Base-by-base conservation (phyloP, 2,888 invertebrate genomes). In the Phrixothrix hirtus region DNA sequence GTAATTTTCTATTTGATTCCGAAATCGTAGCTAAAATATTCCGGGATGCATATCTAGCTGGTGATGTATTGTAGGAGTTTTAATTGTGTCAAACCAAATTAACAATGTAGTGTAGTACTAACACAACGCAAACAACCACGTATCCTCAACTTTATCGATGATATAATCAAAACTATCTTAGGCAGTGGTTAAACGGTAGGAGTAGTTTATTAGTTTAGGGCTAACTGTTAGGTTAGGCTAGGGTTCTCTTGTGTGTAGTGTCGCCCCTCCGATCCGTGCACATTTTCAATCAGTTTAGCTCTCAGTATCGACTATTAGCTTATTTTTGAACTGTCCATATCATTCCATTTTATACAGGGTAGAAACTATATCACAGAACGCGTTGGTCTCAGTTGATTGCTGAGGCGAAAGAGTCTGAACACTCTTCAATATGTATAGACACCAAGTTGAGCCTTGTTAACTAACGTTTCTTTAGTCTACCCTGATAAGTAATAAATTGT, bases 201-300 rank as follows among this genome's bases (percentile, higher is more conserved):
- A 64, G 65, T 70, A 71, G 71, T 55, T n/a, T n/a, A 47, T 55
- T 71, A 71, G 70, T 57, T 59, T 71, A 70, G 69, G 69, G 64
- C 47, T 70, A 65, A 65, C 66, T 69, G 66, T 68, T 72, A 71
- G 71, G 65, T 67, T 72, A 71, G 71, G 72, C 46, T 70, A 71
- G 70, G 71, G 60, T 62, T 64, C 59, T 57, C 58, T 69, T 68
- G 63, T 65, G 64, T 66, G 65, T 67, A 71, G 71, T 67, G 63
- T 62, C 65, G 62, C 67, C 66, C 68, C 64, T 65, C 70, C 59
- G 58, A 51, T 52, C 38, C 55, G 56, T 42, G 54, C 44, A 56
- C 44, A 60, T 48, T 53, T 64, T 61, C 61, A 57, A 59, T 63
- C 59, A 60, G 62, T 62, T 65, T 67, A 68, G 67, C 62, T 63